Conservation (phyloP, 2,113 vertebrate genomes). For the Gadus chalcogrammus region DNA sequence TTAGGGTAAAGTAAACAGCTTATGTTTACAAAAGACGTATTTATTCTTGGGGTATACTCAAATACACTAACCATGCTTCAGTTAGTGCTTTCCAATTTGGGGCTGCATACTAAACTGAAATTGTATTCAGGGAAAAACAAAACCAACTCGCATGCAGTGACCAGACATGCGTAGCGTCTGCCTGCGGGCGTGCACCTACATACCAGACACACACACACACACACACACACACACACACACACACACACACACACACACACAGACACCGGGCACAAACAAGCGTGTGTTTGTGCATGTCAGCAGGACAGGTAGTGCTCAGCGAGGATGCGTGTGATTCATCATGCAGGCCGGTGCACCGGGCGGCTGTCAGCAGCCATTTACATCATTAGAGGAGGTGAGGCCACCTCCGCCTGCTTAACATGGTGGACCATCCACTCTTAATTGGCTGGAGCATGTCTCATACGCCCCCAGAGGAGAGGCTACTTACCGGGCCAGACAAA, state of each 20-base stretch:
- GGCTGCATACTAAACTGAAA: too few relatives aligned
- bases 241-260: conserved; percentile 1
- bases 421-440: conserved; percentile 51
- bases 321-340: conserved; percentile 55
- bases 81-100: too few relatives aligned
- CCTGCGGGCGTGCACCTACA: neutral
- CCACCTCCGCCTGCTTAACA: conserved; percentile 60
- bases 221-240: neutral
- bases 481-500: conserved; percentile 47
- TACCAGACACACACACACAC: neutral
- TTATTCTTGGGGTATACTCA: too few relatives aligned
- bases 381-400: conserved; percentile 59
- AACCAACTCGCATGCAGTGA: too few relatives aligned
- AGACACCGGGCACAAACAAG: neutral
- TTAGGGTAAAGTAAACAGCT: too few relatives aligned
- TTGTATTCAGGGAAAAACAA: too few relatives aligned
- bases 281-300: conserved; percentile 30
- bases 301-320: conserved; percentile 48
- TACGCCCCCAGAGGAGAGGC: conserved; percentile 46
- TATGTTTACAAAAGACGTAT: too few relatives aligned
- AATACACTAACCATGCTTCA: too few relatives aligned
- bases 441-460: conserved; percentile 57
- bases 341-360: conserved; percentile 36
- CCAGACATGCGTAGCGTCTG: too few relatives aligned
- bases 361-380: conserved; percentile 54